Base-by-base conservation (phyloP, 2,797 vertebrate species). In the Acanthornis magna region DNA sequence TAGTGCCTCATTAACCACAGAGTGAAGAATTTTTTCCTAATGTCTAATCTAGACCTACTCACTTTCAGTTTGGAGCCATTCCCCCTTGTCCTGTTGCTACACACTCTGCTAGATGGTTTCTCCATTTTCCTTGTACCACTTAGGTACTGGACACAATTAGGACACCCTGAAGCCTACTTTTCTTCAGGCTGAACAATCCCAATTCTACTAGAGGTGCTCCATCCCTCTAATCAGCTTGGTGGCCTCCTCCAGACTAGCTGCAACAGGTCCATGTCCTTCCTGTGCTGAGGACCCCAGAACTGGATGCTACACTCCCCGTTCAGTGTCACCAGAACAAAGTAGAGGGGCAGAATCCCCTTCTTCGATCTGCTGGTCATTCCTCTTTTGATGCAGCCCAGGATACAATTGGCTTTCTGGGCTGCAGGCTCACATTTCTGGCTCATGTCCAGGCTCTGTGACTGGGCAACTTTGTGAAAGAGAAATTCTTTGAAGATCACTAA, bases 351-450 rank as follows among this genome's bases (percentile, higher is more conserved):
- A n/a, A 36, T 55, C 9, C 4, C 11, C 8, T 20, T 36, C 27
- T 23, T 70, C 0, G 0, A 16, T 17, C 71, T 43, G 5, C 16
- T 43, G 19, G 9, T 22, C 13, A n/a, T 6, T 36, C 17, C 9
- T 30, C 16, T 48, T 53, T 50, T 43, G 19, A 36, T 70, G 32
- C 22, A 62, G 22, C 27, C 36, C 55, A 55, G 23, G 32, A 43
- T 54, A 38, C 2, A 43, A 25, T 3, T 38, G 19, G 4, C 11
- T 54, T 74, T 53, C 10, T 23, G 32, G 18, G 4, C 36, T 50
- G 32, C 4, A 16, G 60, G 10, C 19, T 53, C 47, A 18, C 12
- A 4, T 16, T 54, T 17, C 25, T 82, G 26, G 19, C 7, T 36
- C 22, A 19, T 30, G 38, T 23, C 17, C 38, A 30, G 38, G 17